Evolutionary conservation across 2,888 invertebrate genomes (phyloP).

Genomic region (Caenorhabditis sp.): DNA sequence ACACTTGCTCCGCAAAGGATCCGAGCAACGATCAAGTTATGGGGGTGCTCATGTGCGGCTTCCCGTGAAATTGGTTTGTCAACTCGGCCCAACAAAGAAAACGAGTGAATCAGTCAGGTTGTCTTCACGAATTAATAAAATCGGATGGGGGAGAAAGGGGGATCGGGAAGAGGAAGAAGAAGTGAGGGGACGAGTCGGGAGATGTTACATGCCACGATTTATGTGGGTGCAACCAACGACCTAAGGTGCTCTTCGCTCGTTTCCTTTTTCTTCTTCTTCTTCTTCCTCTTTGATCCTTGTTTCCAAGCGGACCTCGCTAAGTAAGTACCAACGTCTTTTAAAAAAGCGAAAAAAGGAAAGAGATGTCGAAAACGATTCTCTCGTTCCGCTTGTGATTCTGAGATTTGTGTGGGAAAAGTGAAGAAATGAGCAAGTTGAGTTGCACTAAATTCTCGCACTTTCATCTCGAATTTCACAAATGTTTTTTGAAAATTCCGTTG

Average conservation of each 20-base stretch:
- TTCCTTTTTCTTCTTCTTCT: slow-evolving; percentile 29
- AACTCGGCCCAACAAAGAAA: too few relatives aligned
- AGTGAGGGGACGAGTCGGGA: slow-evolving; percentile 16
- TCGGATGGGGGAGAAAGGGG: neutral
- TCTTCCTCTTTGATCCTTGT: slow-evolving; percentile 1
- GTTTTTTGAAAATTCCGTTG: too few relatives aligned
- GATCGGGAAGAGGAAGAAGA: neutral
- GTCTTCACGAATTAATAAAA: slow-evolving; percentile 5
- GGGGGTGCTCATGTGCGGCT: slow-evolving; percentile 2
- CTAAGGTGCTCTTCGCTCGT: slow-evolving; percentile 27
- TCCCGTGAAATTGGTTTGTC: slow-evolving; percentile 4
- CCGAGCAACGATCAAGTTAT: slow-evolving; percentile 33
- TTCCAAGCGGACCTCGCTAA: slow-evolving; percentile 43
- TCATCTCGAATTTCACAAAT: slow-evolving; percentile 25
- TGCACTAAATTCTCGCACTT: slow-evolving; percentile 33
- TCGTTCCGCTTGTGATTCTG: slow-evolving; percentile 40
- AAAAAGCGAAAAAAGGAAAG: too few relatives aligned
- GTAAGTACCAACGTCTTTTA: too few relatives aligned
- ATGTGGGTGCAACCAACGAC: slow-evolving; percentile 29
- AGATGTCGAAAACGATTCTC: too few relatives aligned
- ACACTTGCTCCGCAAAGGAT: too few relatives aligned
- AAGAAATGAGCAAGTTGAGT: slow-evolving; percentile 1
- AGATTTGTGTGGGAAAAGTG: slow-evolving; percentile 45
- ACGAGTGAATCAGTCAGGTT: too few relatives aligned
- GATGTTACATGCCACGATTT: slow-evolving; percentile 54